Evolutionary conservation across 2,113 vertebrate species (phyloP).

Genomic region (Polyodon spathula): DNA sequence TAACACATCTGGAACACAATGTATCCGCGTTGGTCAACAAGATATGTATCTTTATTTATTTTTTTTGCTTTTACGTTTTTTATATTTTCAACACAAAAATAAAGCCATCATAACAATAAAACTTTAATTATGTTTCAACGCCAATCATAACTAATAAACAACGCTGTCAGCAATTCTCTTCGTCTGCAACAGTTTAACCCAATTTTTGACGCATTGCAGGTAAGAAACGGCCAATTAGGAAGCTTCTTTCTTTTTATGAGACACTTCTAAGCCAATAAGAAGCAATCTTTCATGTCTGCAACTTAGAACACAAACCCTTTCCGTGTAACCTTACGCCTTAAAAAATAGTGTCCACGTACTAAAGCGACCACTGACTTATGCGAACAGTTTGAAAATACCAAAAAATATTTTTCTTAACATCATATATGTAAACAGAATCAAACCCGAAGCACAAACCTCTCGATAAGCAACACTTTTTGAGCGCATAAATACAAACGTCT

Average conservation of each 20-base stretch:
- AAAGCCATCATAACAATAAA: background rate
- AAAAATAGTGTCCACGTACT: background rate
- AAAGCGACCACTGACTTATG: background rate
- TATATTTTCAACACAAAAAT: no score
- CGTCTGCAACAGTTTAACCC: slow-evolving; percentile 7
- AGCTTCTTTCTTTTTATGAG: slow-evolving; percentile 6
- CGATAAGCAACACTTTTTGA: background rate
- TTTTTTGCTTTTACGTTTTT: no score
- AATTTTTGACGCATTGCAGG: slow-evolving; percentile 25
- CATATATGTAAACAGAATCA: no score
- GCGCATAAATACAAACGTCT: background rate
- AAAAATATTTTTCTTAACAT: no score
- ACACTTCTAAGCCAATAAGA: slow-evolving; percentile 18
- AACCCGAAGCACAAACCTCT: no score
- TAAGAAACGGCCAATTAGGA: slow-evolving; percentile 20
- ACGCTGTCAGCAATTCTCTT: background rate
- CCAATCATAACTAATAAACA: no score
- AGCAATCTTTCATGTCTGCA: slow-evolving; percentile 12
- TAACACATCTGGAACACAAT: no score
- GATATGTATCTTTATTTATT: no score
- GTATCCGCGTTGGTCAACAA: no score
- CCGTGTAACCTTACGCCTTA: background rate
- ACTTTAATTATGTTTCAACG: background rate
- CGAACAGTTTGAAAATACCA: no score
- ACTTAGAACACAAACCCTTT: background rate